A percentile compares a stretch with the other conserved stretches of the same genome.
These are phyloP conservation scores for Cygnus buccinator DNA, from an alignment of 2,113 vertebrate genomes.

Conservation along the genomic window DNA sequence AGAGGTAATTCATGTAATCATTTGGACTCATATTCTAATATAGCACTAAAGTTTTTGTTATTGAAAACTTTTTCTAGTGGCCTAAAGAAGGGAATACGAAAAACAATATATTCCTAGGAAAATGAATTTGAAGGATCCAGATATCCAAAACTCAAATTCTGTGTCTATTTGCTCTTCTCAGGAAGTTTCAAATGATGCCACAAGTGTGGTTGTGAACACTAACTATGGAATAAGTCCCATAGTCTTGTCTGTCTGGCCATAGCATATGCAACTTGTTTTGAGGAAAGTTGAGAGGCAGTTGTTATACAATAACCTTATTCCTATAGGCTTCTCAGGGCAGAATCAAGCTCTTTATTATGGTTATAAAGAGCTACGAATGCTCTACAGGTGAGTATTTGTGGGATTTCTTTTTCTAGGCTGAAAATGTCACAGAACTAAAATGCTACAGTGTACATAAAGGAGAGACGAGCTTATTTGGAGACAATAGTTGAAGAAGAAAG, in stretches of 20 bases:
- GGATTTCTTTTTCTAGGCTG: not conserved
- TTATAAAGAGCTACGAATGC: not conserved
- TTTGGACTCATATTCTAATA: not conserved
- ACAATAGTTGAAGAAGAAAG: not conserved
- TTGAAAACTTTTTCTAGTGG: not conserved
- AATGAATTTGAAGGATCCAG: not conserved
- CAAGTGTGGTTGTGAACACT: not conserved
- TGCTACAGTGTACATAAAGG: not conserved
- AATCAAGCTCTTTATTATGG: not conserved
- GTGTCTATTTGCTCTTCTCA: not conserved
- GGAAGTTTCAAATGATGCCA: not conserved
- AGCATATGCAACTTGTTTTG: not conserved
- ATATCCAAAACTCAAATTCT: not conserved
- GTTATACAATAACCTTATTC: not conserved
- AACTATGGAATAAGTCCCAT: not conserved
- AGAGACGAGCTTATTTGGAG: not conserved
- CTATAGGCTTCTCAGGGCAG: not conserved
- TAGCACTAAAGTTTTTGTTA: not conserved
- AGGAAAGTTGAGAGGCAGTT: not conserved
- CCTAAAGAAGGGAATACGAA: not conserved
- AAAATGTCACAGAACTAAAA: conserved; percentile 20
- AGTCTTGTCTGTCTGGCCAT: not conserved
- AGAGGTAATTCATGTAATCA: not conserved
- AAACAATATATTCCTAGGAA: not conserved
- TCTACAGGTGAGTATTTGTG: not conserved